phyloP scores from a whole-genome alignment of 1,140 invertebrate genomes.

The Cotesia chilonis region DNA sequence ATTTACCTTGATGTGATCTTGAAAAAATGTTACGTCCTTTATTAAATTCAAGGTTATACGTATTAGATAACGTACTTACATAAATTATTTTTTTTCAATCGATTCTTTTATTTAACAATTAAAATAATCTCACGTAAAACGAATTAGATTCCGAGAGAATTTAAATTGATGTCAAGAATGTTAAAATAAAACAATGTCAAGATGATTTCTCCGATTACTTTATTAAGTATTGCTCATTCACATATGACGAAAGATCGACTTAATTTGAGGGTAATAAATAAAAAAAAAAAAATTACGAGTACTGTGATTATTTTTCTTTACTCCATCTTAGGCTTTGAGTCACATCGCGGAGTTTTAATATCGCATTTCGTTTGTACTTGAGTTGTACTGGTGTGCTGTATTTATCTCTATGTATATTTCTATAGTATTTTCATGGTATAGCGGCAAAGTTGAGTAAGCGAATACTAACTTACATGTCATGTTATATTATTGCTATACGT shows the following conservation, averaged over 20 bases:
- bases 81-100: background rate
- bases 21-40: background rate
- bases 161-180: background rate
- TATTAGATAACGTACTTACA: background rate
- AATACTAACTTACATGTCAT: background rate
- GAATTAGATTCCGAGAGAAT: too few relatives aligned
- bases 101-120: too few relatives aligned
- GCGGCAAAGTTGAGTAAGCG: conserved; percentile 18
- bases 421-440: background rate
- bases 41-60: background rate
- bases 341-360: too few relatives aligned
- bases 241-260: conserved; percentile 1
- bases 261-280: background rate
- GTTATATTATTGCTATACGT: background rate
- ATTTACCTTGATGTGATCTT: background rate
- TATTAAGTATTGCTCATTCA: background rate
- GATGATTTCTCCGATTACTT: conserved; percentile 6
- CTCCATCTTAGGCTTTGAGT: too few relatives aligned
- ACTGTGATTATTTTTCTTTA: background rate
- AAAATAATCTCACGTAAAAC: too few relatives aligned
- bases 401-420: too few relatives aligned
- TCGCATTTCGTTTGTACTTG: too few relatives aligned
- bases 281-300: background rate
- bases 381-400: too few relatives aligned
- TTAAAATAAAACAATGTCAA: background rate